Evolutionary conservation across 2,797 vertebrate species (phyloP).

Genomic region (Lutjanus argentimaculatus): DNA sequence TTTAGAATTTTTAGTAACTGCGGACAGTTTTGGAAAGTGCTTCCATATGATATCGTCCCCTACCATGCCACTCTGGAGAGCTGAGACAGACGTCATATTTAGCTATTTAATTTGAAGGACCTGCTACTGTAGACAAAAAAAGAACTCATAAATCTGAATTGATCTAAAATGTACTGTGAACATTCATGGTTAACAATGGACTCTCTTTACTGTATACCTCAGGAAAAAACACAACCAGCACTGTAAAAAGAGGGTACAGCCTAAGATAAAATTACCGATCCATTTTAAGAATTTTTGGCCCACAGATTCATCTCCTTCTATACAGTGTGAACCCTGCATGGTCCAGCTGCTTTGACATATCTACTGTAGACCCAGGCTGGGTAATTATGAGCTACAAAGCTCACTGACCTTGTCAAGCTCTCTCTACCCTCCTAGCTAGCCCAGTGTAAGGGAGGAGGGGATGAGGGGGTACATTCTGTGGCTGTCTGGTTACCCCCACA

Average conservation of each 20-base stretch:
- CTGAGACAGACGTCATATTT: background rate
- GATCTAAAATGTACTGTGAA: background rate
- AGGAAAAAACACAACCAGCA: background rate
- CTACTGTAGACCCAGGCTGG: slow-evolving; percentile 73
- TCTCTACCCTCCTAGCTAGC: slow-evolving; percentile 58
- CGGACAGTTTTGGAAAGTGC: background rate
- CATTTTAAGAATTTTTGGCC: slow-evolving; percentile 26
- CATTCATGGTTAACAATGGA: background rate
- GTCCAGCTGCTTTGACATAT: slow-evolving; percentile 74
- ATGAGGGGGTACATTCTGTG: slow-evolving; percentile 60
- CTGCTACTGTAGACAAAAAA: background rate
- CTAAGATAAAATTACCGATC: slow-evolving; percentile 6
- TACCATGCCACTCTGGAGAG: background rate
- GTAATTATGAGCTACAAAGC: slow-evolving; percentile 86
- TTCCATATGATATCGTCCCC: background rate
- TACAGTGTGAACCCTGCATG: slow-evolving; percentile 45
- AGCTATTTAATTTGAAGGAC: background rate
- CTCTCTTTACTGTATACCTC: background rate
- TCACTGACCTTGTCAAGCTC: slow-evolving; percentile 84
- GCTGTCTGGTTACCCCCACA: slow-evolving; percentile 64
- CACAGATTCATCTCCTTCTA: slow-evolving; percentile 35
- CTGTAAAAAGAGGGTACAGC: background rate
- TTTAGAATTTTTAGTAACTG: background rate
- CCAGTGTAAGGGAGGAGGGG: slow-evolving; percentile 51
- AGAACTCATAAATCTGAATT: background rate